Conservation (phyloP, 1,140 invertebrate genomes). For the Vollenhovia emeryi region DNA sequence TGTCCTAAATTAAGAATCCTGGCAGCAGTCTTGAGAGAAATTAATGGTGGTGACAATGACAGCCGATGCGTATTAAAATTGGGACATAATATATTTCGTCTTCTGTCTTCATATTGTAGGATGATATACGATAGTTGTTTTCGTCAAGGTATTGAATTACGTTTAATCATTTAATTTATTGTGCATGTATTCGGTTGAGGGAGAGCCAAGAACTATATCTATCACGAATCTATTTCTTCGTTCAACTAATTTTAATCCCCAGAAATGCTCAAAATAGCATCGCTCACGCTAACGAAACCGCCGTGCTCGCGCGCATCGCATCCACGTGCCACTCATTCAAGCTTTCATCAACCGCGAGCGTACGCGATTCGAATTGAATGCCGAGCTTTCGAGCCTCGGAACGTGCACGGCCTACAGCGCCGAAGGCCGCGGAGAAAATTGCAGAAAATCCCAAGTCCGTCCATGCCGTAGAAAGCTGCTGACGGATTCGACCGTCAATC, state of each 20-base stretch:
- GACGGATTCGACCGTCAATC: slow-evolving; percentile 83
- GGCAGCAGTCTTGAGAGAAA: neutral
- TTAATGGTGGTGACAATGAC: neutral
- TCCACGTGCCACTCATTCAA: slow-evolving; percentile 64
- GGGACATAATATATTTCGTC: neutral
- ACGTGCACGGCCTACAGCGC: slow-evolving; percentile 75
- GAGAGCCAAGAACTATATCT: neutral
- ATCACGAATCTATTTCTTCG: slow-evolving; percentile 35
- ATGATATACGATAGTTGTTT: neutral
- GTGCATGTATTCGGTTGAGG: neutral
- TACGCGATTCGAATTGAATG: slow-evolving; percentile 77
- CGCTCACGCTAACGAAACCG: slow-evolving; percentile 39
- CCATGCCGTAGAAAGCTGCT: slow-evolving; percentile 74
- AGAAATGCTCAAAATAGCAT: slow-evolving; percentile 29
- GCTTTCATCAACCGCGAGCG: slow-evolving; percentile 54
- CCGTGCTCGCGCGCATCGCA: slow-evolving; percentile 6
- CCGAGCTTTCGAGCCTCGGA: slow-evolving; percentile 70
- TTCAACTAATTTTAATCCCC: slow-evolving; percentile 33
- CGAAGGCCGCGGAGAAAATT: slow-evolving; percentile 73
- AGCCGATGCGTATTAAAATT: neutral
- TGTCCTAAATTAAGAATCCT: neutral
- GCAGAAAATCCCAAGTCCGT: slow-evolving; percentile 79
- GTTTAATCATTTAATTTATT: slow-evolving; percentile 37
- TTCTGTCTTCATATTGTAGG: neutral
- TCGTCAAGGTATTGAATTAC: slow-evolving; percentile 10